Percentiles rank a stretch among this genome's conserved stretches.
These are phyloP conservation scores for Watsonalla binaria DNA, from an alignment of 2,888 invertebrate species.

Conservation along the genomic window DNA sequence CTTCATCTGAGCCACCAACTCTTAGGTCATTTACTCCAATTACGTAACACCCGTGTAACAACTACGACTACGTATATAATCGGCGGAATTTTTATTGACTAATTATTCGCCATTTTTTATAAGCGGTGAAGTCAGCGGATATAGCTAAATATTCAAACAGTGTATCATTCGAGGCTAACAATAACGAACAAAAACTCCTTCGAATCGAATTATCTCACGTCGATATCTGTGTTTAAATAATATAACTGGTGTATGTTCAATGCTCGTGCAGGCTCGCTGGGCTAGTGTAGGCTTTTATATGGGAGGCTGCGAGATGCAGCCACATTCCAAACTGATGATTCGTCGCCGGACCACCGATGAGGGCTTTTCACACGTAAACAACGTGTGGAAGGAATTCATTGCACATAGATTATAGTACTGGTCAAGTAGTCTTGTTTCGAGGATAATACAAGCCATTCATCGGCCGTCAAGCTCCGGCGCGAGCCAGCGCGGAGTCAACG, in stretches of 20 bases:
- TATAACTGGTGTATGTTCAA: constrained; percentile 10
- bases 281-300: constrained; percentile 11
- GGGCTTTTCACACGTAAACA: constrained; percentile 46
- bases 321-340: constrained; percentile 70
- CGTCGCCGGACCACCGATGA: constrained; percentile 34
- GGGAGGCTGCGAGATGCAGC: constrained; percentile 51
- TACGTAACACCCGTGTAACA: constrained; percentile 76
- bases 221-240: constrained; percentile 47
- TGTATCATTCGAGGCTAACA: constrained; percentile 76
- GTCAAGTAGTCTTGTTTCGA: constrained; percentile 30
- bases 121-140: constrained; percentile 76
- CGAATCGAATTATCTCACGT: constrained; percentile 60
- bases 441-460: constrained; percentile 46
- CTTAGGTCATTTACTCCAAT: constrained; percentile 76
- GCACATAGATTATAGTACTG: constrained; percentile 48
- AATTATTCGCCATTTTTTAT: constrained; percentile 76
- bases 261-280: constrained; percentile 11
- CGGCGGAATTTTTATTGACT: constrained; percentile 78
- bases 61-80: constrained; percentile 64
- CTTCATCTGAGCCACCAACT: constrained; percentile 60
- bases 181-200: constrained; percentile 65
- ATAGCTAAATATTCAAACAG: constrained; percentile 77
- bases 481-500: constrained; percentile 57
- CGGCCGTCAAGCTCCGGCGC: constrained; percentile 20
- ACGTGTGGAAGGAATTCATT: constrained; percentile 38